These are phyloP conservation scores for Nibea coibor DNA, from an alignment of 2,113 vertebrate species.

Conservation along the genomic window DNA sequence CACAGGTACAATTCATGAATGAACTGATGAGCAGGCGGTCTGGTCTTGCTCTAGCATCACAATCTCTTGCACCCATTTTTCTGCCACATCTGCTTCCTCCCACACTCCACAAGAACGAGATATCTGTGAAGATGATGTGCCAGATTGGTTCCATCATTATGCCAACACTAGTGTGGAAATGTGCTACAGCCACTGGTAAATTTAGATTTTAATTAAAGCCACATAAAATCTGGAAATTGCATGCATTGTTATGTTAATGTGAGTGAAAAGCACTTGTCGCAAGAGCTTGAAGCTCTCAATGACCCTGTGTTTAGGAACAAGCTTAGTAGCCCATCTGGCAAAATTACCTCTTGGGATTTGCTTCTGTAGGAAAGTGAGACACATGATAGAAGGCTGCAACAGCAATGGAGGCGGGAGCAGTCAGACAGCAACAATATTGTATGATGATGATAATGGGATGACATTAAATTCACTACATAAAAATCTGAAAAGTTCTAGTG, in stretches of 20 bases:
- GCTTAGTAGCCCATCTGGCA: slow-evolving; percentile 1
- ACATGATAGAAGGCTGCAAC: neutral
- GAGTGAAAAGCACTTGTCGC: neutral
- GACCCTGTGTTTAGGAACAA: neutral
- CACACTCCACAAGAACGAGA: neutral
- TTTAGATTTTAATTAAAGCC: slow-evolving; percentile 8
- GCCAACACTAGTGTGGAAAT: neutral
- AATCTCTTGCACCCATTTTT: neutral
- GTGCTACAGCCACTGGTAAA: neutral
- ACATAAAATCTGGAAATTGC: neutral
- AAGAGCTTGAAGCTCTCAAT: neutral
- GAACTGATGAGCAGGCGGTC: neutral
- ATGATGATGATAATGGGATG: neutral
- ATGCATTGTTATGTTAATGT: neutral
- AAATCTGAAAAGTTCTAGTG: neutral
- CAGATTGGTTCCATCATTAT: slow-evolving; percentile 2
- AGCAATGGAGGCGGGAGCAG: neutral
- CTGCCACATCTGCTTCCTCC: neutral
- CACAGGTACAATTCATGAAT: neutral
- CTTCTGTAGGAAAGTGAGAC: slow-evolving; percentile 3
- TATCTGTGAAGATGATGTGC: neutral
- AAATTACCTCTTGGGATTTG: neutral
- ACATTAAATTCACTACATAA: neutral
- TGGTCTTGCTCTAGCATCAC: neutral
- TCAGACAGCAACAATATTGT: neutral